phyloP scores from a whole-genome alignment of 1,140 invertebrate genomes.

The Mactra quadrangularis region DNA sequence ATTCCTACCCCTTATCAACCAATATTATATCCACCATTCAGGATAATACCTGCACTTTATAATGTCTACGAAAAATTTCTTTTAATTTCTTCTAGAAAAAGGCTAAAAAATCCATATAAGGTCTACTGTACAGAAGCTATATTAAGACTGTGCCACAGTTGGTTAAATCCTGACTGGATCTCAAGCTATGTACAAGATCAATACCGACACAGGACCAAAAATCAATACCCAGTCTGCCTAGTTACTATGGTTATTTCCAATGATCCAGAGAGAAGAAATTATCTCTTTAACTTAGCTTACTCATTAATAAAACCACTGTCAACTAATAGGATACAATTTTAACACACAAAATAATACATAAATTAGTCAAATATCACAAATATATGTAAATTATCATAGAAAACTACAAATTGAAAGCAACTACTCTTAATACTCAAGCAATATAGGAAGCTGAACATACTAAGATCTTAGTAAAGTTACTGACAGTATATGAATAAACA shows the following conservation, averaged over 20 bases:
- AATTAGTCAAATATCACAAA: background rate
- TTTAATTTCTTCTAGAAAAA: slow-evolving; percentile 22
- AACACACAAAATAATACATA: background rate
- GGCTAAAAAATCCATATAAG: slow-evolving; percentile 47
- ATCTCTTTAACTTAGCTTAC: slow-evolving; percentile 16
- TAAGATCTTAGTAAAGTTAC: no score
- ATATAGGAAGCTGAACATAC: no score
- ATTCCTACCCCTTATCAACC: slow-evolving; percentile 30
- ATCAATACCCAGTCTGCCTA: slow-evolving; percentile 54
- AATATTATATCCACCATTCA: slow-evolving; percentile 20
- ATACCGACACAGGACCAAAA: slow-evolving; percentile 54
- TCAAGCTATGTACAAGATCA: slow-evolving; percentile 50
- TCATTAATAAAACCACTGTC: background rate
- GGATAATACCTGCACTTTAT: background rate
- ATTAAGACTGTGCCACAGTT: slow-evolving; percentile 57
- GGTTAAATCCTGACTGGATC: slow-evolving; percentile 50
- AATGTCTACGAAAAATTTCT: background rate
- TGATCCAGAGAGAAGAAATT: slow-evolving; percentile 37
- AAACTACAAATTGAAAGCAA: background rate
- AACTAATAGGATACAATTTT: background rate
- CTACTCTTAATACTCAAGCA: background rate
- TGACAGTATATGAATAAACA: no score
- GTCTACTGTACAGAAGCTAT: slow-evolving; percentile 25
- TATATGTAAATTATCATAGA: background rate
- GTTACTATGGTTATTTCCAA: slow-evolving; percentile 58